phyloP scores from a whole-genome alignment of 92 coral and sea anemone species.

The Bergia sp. region DNA sequence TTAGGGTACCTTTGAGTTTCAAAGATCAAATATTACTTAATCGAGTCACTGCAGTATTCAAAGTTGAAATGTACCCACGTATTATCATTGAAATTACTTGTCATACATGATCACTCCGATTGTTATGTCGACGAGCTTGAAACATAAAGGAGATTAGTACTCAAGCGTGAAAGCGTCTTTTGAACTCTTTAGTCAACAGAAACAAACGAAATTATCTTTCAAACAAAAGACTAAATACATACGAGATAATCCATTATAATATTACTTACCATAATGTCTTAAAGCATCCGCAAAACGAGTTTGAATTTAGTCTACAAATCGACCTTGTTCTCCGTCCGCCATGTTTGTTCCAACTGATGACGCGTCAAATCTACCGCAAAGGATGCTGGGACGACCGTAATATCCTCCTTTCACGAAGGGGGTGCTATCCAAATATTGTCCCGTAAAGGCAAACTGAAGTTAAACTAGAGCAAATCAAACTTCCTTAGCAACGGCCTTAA shows the following conservation, averaged over 20 bases:
- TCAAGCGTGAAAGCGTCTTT: background rate
- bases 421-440: no score
- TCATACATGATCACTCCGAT: slow-evolving; percentile 1
- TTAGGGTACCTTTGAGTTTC: slow-evolving; percentile 8
- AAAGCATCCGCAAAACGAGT: no score
- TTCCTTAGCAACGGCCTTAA: no score
- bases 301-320: no score
- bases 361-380: no score
- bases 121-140: background rate
- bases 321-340: no score
- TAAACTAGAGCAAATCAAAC: no score
- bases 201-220: background rate
- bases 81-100: background rate
- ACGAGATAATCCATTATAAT: background rate
- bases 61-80: slow-evolving; percentile 4
- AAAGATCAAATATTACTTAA: background rate
- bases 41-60: background rate
- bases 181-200: background rate
- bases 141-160: background rate
- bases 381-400: no score
- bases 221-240: slow-evolving; percentile 8
- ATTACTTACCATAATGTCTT: background rate
- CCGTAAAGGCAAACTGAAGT: no score
- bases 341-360: no score
- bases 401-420: no score